A percentile compares a stretch with the other conserved stretches of the same genome.
Evolutionary conservation across 2,113 vertebrate genomes (phyloP).

Genomic region (Aegithalos caudatus): DNA sequence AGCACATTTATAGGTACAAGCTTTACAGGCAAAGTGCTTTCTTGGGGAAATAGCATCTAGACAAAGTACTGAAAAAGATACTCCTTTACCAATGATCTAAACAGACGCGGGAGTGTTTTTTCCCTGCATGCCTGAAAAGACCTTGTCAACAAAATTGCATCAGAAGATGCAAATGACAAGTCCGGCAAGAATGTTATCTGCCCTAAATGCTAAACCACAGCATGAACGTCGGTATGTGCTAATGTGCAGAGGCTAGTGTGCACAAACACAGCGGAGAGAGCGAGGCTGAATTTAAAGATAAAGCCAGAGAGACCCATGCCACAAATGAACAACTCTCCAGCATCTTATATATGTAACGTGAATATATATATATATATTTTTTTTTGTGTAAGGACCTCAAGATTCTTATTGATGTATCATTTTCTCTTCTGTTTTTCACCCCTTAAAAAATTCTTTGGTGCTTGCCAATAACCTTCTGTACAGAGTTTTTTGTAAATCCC

Average conservation of each 20-base stretch:
- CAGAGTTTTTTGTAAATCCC: neutral
- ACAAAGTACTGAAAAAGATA: neutral
- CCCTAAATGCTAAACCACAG: neutral
- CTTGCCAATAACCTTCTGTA: neutral
- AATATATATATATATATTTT: no score
- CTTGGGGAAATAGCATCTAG: neutral
- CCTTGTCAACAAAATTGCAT: slow-evolving; percentile 21
- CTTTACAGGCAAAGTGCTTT: neutral
- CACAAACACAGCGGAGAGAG: neutral
- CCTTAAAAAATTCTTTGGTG: neutral
- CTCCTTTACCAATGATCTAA: neutral
- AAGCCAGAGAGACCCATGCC: neutral
- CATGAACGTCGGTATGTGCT: neutral
- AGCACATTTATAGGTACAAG: neutral
- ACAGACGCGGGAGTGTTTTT: neutral
- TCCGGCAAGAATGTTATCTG: neutral
- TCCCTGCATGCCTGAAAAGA: neutral
- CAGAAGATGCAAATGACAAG: neutral
- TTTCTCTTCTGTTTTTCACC: neutral
- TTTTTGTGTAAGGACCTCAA: neutral
- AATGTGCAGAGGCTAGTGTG: neutral
- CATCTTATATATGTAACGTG: neutral
- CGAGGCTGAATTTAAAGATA: neutral
- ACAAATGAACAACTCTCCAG: neutral
- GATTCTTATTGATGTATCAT: neutral